phyloP scores from a whole-genome alignment of 2,113 vertebrate genomes.

The Thinocorus orbignyianus region DNA sequence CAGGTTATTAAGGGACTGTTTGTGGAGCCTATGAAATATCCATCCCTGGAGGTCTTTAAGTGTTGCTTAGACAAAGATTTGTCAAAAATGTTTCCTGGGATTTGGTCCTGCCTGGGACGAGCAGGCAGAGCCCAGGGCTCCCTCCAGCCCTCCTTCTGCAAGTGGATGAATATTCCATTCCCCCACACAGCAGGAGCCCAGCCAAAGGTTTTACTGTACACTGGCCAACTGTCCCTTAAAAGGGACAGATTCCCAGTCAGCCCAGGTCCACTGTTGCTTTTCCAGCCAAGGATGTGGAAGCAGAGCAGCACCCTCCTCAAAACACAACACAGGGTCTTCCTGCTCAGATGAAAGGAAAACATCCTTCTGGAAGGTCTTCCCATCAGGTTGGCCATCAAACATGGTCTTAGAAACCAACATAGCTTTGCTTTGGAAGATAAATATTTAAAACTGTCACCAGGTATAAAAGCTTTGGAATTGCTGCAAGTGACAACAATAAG shows the following conservation, averaged over 20 bases:
- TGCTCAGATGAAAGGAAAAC: neutral
- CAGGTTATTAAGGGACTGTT: conserved; percentile 8
- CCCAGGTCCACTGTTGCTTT: neutral
- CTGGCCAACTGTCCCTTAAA: fast-evolving
- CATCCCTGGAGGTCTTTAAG: neutral
- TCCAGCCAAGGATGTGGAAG: neutral
- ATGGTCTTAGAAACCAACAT: neutral
- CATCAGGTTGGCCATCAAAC: neutral
- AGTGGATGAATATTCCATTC: fast-evolving
- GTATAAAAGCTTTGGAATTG: neutral
- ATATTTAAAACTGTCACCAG: neutral
- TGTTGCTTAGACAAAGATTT: neutral
- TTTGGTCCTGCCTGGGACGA: neutral
- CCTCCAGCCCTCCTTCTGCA: neutral
- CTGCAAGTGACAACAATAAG: neutral
- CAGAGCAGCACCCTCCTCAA: neutral
- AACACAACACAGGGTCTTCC: neutral
- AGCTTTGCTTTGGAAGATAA: neutral
- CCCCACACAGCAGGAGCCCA: neutral
- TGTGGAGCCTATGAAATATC: neutral
- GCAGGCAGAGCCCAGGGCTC: neutral
- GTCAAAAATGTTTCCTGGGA: neutral
- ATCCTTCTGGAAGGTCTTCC: neutral
- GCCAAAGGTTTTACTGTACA: fast-evolving
- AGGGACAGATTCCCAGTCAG: neutral